Percentiles rank a stretch among this genome's conserved stretches.
phyloP scores from a whole-genome alignment of 2,113 vertebrate genomes.

The Anarrhichthys ocellatus region DNA sequence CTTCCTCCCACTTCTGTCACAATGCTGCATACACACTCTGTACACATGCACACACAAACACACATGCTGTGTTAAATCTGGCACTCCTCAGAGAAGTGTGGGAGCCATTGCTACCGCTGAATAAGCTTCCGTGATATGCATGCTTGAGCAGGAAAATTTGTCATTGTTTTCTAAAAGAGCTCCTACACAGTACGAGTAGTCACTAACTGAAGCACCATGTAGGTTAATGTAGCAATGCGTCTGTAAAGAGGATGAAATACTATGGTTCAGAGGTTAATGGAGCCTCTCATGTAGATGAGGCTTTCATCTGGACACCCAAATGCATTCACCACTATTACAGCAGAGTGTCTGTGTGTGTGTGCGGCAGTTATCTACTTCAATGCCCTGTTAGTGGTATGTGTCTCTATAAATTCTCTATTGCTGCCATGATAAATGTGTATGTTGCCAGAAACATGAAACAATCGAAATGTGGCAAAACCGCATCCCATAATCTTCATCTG shows the following conservation, averaged over 20 bases:
- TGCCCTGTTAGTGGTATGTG: not conserved
- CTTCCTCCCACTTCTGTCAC: slow-evolving; percentile 75
- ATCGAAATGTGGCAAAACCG: not conserved
- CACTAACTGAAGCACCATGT: slow-evolving; percentile 37
- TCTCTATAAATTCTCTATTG: slow-evolving; percentile 6
- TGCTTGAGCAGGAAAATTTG: slow-evolving; percentile 29
- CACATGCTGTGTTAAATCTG: slow-evolving; percentile 60
- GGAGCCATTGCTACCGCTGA: slow-evolving; percentile 40
- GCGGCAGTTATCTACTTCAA: slow-evolving; percentile 18
- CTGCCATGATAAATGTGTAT: not conserved
- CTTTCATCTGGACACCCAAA: slow-evolving; percentile 57
- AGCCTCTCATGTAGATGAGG: slow-evolving; percentile 66
- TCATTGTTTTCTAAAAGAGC: slow-evolving; percentile 38
- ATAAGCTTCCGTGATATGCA: slow-evolving; percentile 35
- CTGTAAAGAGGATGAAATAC: slow-evolving; percentile 58
- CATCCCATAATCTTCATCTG: not conserved
- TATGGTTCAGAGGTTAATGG: slow-evolving; percentile 69
- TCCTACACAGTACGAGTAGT: slow-evolving; percentile 15
- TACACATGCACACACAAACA: slow-evolving; percentile 20
- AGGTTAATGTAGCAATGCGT: slow-evolving; percentile 58
- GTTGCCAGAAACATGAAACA: not conserved
- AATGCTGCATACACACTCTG: slow-evolving; percentile 46
- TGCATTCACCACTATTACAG: slow-evolving; percentile 39
- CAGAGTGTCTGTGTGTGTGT: slow-evolving; percentile 27
- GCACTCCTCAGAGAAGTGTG: slow-evolving; percentile 55